Evolutionary conservation across 2,797 vertebrate species (phyloP), one percentile per base, ranked within the genome.

Genomic region (Ptychadena robeensis): DNA sequence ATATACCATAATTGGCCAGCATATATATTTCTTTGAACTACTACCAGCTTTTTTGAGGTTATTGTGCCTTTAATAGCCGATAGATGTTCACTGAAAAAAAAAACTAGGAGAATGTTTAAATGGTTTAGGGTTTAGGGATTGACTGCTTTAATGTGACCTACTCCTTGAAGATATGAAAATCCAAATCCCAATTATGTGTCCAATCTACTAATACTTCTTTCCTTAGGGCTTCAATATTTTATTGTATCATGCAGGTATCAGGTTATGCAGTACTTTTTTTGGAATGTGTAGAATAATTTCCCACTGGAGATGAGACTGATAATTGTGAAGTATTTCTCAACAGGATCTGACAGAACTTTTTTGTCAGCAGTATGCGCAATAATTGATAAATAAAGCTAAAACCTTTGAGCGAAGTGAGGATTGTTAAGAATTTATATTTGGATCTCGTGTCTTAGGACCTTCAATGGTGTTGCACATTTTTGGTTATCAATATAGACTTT

Each of bases 231-330:
- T 37, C 25, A 40, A 75, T 53, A 27, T 31, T 28, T 66, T 53
- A 67, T 66, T 67, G 37, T 64, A 15, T 76, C 38, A 44, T 40
- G 14, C 30, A 44, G 28, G 48, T 65, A 34, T 35, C 4, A 0
- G 11, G 53, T 34, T 59, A 73, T 73, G 12, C 15, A 1, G 28
- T 32, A 18, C 40, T 53, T 27, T n/a, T 53, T 14, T 11, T 31
- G 14, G 22, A 44, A 76, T 1, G 18, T 31, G 8, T 18, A 76
- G 73, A 76, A 22, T 65, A 38, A 76, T 76, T 76, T 76, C 73
- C 59, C 73, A 40, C 59, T 30, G 22, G 59, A 64, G 35, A 38
- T 76, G 34, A n/a, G n/a, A 61, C 30, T 61, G 31, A 31, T 35
- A 11, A 40, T 76, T 40, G 63, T 65, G 7, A 65, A 64, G 35